A percentile compares a stretch with the other conserved stretches of the same genome.
These are phyloP conservation scores for Rhodinocichla rosea DNA, from an alignment of 2,113 vertebrate genomes.

Conservation along the genomic window DNA sequence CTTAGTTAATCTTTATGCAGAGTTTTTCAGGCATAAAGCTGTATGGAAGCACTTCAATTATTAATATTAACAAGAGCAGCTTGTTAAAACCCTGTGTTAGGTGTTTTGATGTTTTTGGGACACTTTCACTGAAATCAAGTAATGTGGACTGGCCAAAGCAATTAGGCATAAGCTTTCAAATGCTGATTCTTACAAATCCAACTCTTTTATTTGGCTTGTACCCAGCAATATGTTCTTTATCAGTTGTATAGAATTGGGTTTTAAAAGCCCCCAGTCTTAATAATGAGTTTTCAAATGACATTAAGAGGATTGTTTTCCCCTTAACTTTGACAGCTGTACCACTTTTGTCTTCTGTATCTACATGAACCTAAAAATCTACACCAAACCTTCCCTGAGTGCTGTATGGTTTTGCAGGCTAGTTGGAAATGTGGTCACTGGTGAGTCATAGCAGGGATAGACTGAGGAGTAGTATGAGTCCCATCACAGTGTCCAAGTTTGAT, in stretches of 20 bases:
- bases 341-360: background rate
- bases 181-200: background rate
- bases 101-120: background rate
- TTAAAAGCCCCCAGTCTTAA: fast-evolving
- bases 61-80: background rate
- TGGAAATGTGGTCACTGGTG: background rate
- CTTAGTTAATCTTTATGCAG: background rate
- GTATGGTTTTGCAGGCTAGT: background rate
- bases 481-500: background rate
- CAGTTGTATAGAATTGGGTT: background rate
- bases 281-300: background rate
- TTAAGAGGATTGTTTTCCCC: background rate
- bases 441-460: background rate
- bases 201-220: background rate
- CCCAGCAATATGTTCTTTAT: background rate
- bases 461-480: background rate
- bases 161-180: background rate
- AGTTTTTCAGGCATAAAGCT: background rate
- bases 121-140: background rate
- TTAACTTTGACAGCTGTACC: background rate
- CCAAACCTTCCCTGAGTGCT: background rate
- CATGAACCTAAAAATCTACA: background rate
- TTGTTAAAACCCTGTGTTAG: background rate
- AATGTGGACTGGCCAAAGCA: background rate
- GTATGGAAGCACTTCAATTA: background rate